phyloP scores from a whole-genome alignment of 2,113 vertebrate species.

The Nycticryphes semicollaris region DNA sequence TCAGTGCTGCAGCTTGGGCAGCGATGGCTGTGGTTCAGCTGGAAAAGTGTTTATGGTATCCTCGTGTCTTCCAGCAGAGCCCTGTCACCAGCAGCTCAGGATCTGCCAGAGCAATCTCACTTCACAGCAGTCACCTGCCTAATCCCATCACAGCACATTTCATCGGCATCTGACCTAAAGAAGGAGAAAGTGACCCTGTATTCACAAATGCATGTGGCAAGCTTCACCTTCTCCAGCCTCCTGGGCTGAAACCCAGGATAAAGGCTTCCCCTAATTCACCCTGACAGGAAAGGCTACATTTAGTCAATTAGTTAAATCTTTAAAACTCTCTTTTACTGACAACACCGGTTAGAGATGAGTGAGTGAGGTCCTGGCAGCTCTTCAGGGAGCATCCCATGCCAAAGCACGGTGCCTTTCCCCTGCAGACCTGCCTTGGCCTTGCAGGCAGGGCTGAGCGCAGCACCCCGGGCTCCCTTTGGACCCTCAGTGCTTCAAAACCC shows the following conservation, averaged over 20 bases:
- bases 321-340: constrained; percentile 19
- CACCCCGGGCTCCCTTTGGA: not conserved
- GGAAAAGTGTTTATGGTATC: not conserved
- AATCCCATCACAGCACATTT: constrained; percentile 25
- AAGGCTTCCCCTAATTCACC: constrained; percentile 2
- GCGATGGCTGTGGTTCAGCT: not conserved
- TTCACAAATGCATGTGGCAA: not conserved
- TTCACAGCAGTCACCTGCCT: constrained; percentile 14
- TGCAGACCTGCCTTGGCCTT: not conserved
- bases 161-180: not conserved
- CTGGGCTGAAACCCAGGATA: not conserved
- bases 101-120: constrained; percentile 18
- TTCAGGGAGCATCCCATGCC: not conserved
- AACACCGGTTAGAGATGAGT: not conserved
- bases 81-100: constrained; percentile 9
- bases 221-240: not conserved
- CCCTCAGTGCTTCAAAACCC: not conserved
- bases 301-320: constrained; percentile 45
- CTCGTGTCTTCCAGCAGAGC: not conserved
- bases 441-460: not conserved
- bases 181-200: not conserved
- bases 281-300: constrained; percentile 38
- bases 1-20: not conserved
- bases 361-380: constrained; percentile 6
- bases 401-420: not conserved